Conservation (phyloP, 2,888 invertebrate genomes). For the Neria commutata region DNA sequence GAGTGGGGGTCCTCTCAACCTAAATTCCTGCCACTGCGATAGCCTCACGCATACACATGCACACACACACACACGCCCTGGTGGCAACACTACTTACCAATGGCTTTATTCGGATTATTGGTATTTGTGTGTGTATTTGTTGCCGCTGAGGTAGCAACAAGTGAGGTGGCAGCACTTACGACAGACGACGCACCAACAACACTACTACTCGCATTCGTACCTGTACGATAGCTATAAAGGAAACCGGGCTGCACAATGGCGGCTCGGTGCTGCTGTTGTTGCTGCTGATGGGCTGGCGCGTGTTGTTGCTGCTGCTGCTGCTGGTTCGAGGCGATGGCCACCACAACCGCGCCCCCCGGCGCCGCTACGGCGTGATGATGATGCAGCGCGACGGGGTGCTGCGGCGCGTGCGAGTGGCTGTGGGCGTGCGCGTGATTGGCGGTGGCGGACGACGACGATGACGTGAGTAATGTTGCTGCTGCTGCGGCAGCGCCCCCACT, state of each 20-base stretch:
- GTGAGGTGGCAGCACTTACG: background rate
- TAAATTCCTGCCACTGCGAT: too few species aligned
- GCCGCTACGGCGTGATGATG: constrained; percentile 32
- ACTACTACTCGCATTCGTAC: constrained; percentile 42
- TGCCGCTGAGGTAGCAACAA: constrained; percentile 22
- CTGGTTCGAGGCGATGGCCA: constrained; percentile 24
- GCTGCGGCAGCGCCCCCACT: constrained; percentile 40
- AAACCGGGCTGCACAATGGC: constrained; percentile 54
- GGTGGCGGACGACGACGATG: constrained; percentile 23
- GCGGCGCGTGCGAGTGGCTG: background rate
- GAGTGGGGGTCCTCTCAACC: too few species aligned
- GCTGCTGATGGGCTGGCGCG: constrained; percentile 60
- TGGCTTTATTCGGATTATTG: constrained; percentile 35
- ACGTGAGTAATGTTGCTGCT: constrained; percentile 39
- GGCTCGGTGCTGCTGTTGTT: constrained; percentile 41
- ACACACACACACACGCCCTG: background rate
- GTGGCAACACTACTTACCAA: constrained; percentile 36
- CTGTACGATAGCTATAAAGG: constrained; percentile 52
- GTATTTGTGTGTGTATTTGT: constrained; percentile 33
- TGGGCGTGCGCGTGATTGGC: background rate
- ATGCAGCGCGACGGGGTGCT: constrained; percentile 25
- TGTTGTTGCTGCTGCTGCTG: constrained; percentile 7
- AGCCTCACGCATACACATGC: background rate
- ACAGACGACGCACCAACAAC: constrained; percentile 35
- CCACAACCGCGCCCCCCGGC: constrained; percentile 45